phyloP scores from a whole-genome alignment of 1,140 invertebrate species.

The Macrocentrus cingulum region DNA sequence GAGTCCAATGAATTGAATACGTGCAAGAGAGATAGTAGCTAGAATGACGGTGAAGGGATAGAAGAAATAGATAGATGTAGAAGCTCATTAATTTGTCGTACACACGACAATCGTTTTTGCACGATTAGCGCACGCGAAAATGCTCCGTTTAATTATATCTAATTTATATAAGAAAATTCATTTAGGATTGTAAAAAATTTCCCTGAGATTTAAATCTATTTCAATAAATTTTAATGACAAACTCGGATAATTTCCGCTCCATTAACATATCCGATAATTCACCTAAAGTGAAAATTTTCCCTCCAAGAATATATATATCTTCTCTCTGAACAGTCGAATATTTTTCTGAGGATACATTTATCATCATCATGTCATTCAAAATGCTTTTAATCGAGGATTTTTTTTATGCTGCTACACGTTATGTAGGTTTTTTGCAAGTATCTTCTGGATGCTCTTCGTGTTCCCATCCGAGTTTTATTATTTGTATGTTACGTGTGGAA shows the following conservation, averaged over 20 bases:
- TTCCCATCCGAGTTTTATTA: background rate
- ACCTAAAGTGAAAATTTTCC: no score
- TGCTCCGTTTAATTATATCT: conserved; percentile 19
- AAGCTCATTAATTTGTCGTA: conserved; percentile 9
- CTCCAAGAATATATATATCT: no score
- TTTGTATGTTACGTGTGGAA: conserved; percentile 1
- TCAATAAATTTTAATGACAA: no score
- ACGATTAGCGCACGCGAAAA: background rate
- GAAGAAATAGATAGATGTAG: background rate
- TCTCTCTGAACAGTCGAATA: no score
- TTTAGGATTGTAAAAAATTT: background rate
- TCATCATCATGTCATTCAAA: background rate
- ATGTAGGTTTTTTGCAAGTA: background rate
- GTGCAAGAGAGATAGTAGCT: background rate
- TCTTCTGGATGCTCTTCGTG: background rate
- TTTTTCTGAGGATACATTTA: no score
- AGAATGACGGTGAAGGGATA: background rate
- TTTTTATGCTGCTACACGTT: no score
- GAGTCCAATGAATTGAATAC: conserved; percentile 21
- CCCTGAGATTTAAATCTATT: no score
- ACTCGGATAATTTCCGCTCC: no score
- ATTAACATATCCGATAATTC: no score
- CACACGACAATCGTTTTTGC: conserved; percentile 4
- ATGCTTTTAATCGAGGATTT: background rate
- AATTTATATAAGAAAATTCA: conserved; percentile 5